These are phyloP conservation scores for Oceanodroma tethys DNA, from an alignment of 2,113 vertebrate species.

Conservation along the genomic window DNA sequence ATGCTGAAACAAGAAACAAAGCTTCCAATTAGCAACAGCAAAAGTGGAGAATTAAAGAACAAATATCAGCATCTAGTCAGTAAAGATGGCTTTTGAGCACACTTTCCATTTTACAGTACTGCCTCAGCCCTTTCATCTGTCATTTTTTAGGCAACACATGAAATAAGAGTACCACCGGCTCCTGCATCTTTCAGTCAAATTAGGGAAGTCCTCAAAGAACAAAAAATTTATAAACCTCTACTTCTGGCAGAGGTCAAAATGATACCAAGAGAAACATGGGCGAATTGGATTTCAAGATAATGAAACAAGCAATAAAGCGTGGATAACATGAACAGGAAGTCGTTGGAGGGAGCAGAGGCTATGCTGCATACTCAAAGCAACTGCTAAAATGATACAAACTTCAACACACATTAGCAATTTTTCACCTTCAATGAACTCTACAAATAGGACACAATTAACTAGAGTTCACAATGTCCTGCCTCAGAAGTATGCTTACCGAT, in stretches of 20 bases:
- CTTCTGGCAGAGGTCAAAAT: background rate
- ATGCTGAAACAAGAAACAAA: background rate
- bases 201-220: background rate
- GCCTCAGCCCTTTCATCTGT: background rate
- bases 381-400: background rate
- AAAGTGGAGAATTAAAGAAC: background rate
- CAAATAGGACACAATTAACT: background rate
- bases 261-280: background rate
- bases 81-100: background rate
- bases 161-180: background rate
- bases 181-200: background rate
- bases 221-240: background rate
- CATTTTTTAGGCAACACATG: background rate
- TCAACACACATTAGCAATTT: background rate
- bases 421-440: background rate
- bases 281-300: background rate
- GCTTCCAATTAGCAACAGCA: background rate
- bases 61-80: background rate
- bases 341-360: background rate
- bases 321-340: background rate
- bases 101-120: background rate
- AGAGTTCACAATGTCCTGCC: background rate
- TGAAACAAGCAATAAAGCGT: background rate
- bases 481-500: background rate
- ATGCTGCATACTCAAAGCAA: background rate